Evolutionary conservation across 23 tunicate genomes (phyloP), one percentile per base, ranked within the genome.

Genomic region (Ciona savignyi): DNA sequence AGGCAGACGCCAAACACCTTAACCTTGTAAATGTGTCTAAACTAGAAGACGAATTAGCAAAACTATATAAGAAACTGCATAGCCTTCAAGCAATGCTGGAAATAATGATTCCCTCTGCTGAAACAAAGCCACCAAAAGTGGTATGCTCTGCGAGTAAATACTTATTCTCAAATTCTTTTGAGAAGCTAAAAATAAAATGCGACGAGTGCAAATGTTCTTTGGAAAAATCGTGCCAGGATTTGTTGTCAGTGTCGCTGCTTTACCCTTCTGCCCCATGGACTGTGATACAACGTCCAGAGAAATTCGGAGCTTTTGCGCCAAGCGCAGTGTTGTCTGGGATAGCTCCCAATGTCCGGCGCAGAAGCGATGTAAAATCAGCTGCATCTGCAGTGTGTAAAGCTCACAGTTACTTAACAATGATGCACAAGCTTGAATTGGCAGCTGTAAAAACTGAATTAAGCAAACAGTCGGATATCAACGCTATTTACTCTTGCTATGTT

Each of bases 241-340:
- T 91, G 67, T 49, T 91, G 22, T 29, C 80, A 29, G 35, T 91
- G 1, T 91, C 97, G n/a, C 42, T 91, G 32, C 72, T 91, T 35
- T 85, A 84, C 25, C 97, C 97, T 4, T 70, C 78, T 65, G 97
- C 97, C 9, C 97, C 97, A 23, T 91, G 97, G 97, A 4, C 72
- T 3, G 85, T 70, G 6, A 34, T 76, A 20, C 63, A 66, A 35
- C 75, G 32, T n/a, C 70, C 86, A 3, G 66, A 76, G 23, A 65
- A 75, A 30, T 84, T 79, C 42, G 91, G 86, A 25, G 30, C 49
- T 63, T 77, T 91, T 68, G 74, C 70, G 2, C 72, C 78, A 15
- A 67, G 75, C 2, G 32, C 31, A 9, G 70, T 91, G 23, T 24
- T 84, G 2, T 30, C 29, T 29, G 32, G 68, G 2, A 34, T 88